Conservation (phyloP, 2,797 vertebrate genomes). For the Acrossocheilus wenchowensis region DNA sequence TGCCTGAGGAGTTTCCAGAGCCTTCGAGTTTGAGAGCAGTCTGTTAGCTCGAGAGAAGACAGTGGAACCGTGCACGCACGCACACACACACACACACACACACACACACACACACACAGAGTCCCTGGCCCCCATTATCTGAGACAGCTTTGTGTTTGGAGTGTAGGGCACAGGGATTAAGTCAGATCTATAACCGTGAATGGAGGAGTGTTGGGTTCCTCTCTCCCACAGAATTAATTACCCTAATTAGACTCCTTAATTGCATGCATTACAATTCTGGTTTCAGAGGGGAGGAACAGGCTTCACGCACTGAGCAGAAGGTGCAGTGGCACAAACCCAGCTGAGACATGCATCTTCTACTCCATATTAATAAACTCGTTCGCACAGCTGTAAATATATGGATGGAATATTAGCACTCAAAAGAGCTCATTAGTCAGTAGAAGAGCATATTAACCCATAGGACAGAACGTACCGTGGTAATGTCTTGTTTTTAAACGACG, state of each 20-base stretch:
- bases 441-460: slow-evolving; percentile 42
- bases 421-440: slow-evolving; percentile 40
- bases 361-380: slow-evolving; percentile 46
- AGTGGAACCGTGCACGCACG: background rate
- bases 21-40: slow-evolving; percentile 50
- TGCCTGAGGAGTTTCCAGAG: slow-evolving; percentile 49
- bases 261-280: slow-evolving; percentile 81
- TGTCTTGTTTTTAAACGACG: slow-evolving; percentile 50
- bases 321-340: slow-evolving; percentile 44
- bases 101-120: slow-evolving; percentile 2
- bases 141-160: slow-evolving; percentile 61
- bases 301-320: slow-evolving; percentile 47
- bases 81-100: slow-evolving; percentile 34
- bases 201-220: slow-evolving; percentile 73
- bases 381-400: slow-evolving; percentile 46
- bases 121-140: slow-evolving; percentile 52
- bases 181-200: slow-evolving; percentile 78
- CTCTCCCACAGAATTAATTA: slow-evolving; percentile 82
- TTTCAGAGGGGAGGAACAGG: slow-evolving; percentile 65
- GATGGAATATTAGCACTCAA: slow-evolving; percentile 43
- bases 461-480: slow-evolving; percentile 43
- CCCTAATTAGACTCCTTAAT: slow-evolving; percentile 84
- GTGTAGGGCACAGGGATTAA: slow-evolving; percentile 75
- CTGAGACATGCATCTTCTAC: slow-evolving; percentile 43
- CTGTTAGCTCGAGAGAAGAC: slow-evolving; percentile 53